These are phyloP conservation scores for Rhyacophila brunnea DNA, from an alignment of 1,140 invertebrate species.

Conservation along the genomic window DNA sequence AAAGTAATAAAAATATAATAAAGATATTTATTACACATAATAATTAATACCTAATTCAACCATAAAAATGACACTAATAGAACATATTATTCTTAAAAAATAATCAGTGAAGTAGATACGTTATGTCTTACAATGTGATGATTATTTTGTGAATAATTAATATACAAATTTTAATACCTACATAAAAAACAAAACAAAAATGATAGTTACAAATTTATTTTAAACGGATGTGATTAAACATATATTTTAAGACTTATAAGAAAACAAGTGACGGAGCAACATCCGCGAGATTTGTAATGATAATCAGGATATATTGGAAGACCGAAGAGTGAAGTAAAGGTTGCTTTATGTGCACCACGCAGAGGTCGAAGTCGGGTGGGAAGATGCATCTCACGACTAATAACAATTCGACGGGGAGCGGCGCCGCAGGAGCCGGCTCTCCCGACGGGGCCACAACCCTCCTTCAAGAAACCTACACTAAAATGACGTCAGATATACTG, in stretches of 20 bases:
- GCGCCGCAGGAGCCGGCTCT: constrained; percentile 55
- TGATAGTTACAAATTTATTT: not conserved
- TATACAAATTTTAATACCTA: too few species aligned
- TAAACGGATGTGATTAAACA: not conserved
- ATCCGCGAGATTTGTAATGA: constrained; percentile 22
- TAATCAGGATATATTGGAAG: constrained; percentile 22
- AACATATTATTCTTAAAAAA: too few species aligned
- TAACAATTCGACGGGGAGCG: constrained; percentile 42
- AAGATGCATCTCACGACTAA: constrained; percentile 58
- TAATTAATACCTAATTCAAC: too few species aligned
- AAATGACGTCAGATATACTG: constrained; percentile 85
- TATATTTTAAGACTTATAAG: not conserved
- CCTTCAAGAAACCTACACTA: constrained; percentile 80
- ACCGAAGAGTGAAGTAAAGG: not conserved
- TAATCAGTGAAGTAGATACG: too few species aligned
- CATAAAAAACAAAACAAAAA: too few species aligned
- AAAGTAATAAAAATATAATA: too few species aligned
- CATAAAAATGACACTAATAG: too few species aligned
- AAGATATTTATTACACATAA: too few species aligned
- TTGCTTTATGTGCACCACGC: constrained; percentile 32
- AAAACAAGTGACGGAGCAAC: not conserved
- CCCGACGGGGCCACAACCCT: constrained; percentile 58
- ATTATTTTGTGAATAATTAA: too few species aligned
- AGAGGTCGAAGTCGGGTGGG: constrained; percentile 23
- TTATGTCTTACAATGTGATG: too few species aligned